These are phyloP conservation scores for Pseudobourletiella spinata DNA, from an alignment of 1,140 invertebrate species.

Conservation along the genomic window DNA sequence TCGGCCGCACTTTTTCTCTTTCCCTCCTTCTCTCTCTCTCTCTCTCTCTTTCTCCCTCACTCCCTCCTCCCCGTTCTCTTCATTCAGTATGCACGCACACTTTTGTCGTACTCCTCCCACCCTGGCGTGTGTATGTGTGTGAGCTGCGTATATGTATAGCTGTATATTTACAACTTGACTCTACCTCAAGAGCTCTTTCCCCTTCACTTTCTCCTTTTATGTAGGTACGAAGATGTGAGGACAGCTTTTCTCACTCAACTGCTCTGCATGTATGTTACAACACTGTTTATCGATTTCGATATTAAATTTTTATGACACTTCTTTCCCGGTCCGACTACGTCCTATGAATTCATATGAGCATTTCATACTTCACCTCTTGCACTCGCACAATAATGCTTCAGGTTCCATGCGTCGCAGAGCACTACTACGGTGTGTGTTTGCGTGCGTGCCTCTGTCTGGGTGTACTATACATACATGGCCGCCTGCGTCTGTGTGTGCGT, in stretches of 20 bases:
- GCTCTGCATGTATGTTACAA: slow-evolving; percentile 26
- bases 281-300: slow-evolving; percentile 31
- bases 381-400: slow-evolving; percentile 9
- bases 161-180: too few species aligned
- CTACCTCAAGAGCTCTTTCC: too few species aligned
- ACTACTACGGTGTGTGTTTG: too few species aligned
- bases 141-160: too few species aligned
- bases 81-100: too few species aligned
- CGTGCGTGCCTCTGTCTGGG: neutral
- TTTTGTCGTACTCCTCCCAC: too few species aligned
- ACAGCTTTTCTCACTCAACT: slow-evolving; percentile 9
- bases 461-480: neutral
- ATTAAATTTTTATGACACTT: slow-evolving; percentile 33
- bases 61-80: too few species aligned
- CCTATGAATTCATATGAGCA: slow-evolving; percentile 30
- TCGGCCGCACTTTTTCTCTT: too few species aligned
- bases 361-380: slow-evolving; percentile 26
- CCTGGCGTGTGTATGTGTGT: too few species aligned
- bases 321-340: slow-evolving; percentile 19
- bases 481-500: too few species aligned
- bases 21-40: too few species aligned
- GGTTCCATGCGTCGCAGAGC: too few species aligned
- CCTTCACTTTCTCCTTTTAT: neutral
- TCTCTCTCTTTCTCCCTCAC: neutral
- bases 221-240: neutral